A percentile compares a stretch with the other conserved stretches of the same genome.
phyloP scores from a whole-genome alignment of 2,113 vertebrate genomes.

The Petromus typicus region DNA sequence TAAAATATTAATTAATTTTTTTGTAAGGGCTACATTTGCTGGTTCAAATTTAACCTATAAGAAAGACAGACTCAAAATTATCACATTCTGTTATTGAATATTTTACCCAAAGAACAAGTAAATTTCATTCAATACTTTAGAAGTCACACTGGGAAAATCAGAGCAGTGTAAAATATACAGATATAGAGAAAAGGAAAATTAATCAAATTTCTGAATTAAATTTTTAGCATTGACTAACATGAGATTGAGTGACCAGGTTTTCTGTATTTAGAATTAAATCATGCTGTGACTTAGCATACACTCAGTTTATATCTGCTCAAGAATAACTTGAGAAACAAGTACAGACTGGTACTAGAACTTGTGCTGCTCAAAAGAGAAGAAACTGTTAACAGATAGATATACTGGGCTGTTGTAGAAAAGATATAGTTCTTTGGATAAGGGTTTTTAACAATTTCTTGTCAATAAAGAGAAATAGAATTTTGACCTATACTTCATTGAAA shows the following conservation, averaged over 20 bases:
- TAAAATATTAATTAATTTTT: neutral
- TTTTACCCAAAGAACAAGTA: neutral
- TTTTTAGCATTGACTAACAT: slow-evolving; percentile 2
- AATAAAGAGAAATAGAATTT: slow-evolving; percentile 35
- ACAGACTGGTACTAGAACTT: neutral
- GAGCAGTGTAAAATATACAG: neutral
- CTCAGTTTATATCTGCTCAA: neutral
- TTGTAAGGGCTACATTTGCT: neutral
- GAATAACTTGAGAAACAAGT: neutral
- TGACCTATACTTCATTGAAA: neutral
- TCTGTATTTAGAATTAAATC: slow-evolving; percentile 8
- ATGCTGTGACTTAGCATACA: neutral
- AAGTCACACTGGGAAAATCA: neutral
- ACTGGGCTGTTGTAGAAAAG: neutral
- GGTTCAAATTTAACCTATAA: slow-evolving; percentile 23
- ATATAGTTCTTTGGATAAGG: neutral
- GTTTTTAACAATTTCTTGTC: neutral
- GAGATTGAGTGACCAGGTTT: neutral
- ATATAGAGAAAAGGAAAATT: slow-evolving; percentile 11
- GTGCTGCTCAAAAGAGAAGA: neutral
- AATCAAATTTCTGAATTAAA: slow-evolving; percentile 10
- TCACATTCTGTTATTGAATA: neutral
- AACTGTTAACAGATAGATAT: neutral
- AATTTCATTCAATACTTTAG: neutral
- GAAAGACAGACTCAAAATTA: neutral